A percentile compares a stretch with the other conserved stretches of the same genome.
phyloP scores from a whole-genome alignment of 2,113 vertebrate species.

The Brachirus orientalis region DNA sequence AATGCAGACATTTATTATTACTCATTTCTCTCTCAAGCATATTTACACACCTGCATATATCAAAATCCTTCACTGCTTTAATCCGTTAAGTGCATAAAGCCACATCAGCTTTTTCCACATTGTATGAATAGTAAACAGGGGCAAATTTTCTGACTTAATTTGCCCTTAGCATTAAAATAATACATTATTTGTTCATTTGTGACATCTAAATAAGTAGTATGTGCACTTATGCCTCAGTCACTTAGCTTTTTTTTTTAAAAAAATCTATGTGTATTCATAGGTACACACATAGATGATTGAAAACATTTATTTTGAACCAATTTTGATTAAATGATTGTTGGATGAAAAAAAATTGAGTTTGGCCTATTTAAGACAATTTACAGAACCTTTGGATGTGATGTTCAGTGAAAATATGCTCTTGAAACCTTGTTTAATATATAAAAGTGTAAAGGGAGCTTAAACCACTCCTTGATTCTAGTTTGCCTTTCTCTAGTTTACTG shows the following conservation, averaged over 20 bases:
- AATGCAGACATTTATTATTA: slow-evolving; percentile 3
- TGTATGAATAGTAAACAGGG: slow-evolving; percentile 33
- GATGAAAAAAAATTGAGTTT: background rate
- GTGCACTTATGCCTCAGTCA: background rate
- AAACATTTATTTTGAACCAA: too few relatives aligned
- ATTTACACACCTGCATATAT: slow-evolving; percentile 16
- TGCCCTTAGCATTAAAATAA: background rate
- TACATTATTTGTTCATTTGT: too few relatives aligned
- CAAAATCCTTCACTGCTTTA: slow-evolving; percentile 21
- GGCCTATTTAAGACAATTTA: background rate
- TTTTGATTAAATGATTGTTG: background rate
- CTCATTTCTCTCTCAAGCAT: background rate
- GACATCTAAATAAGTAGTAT: background rate
- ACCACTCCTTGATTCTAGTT: slow-evolving; percentile 13
- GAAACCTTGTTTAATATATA: background rate
- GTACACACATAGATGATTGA: too few relatives aligned
- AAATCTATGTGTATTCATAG: too few relatives aligned
- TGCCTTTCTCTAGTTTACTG: slow-evolving; percentile 32
- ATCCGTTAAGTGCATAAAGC: slow-evolving; percentile 44
- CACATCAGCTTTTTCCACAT: slow-evolving; percentile 32
- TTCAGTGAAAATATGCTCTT: background rate
- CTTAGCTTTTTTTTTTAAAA: too few relatives aligned
- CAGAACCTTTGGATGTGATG: too few relatives aligned
- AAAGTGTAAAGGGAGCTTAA: background rate
- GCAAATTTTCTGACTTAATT: too few relatives aligned